A percentile compares a stretch with the other conserved stretches of the same genome.
Evolutionary conservation across 2,797 vertebrate species (phyloP).

Genomic region (Phrynocephalus vlangalii): DNA sequence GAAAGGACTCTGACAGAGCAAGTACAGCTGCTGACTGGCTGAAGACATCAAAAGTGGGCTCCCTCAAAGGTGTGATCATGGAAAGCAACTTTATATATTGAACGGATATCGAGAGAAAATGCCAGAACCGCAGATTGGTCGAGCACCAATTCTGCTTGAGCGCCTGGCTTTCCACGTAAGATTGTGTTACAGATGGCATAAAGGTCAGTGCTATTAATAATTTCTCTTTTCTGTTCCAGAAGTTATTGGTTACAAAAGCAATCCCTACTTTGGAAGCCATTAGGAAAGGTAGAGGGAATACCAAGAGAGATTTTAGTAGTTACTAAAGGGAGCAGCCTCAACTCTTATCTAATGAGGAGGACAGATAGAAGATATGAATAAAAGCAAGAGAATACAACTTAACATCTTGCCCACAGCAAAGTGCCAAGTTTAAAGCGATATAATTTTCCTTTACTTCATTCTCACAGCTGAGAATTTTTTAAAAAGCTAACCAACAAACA

Average conservation of each 20-base stretch:
- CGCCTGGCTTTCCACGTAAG: background rate
- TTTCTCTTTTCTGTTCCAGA: background rate
- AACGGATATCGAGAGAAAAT: background rate
- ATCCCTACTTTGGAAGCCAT: background rate
- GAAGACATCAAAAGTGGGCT: background rate
- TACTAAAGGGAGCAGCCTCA: background rate
- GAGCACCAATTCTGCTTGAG: background rate
- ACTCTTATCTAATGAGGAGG: background rate
- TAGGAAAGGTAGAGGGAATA: background rate
- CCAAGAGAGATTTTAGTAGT: background rate
- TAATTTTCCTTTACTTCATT: too few species aligned
- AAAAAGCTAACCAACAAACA: too few species aligned
- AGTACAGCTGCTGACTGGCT: background rate
- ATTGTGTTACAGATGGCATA: background rate
- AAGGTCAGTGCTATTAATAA: constrained; percentile 11
- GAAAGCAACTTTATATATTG: background rate
- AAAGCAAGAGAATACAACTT: background rate
- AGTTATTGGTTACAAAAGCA: background rate
- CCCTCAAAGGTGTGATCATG: background rate
- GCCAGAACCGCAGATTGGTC: background rate
- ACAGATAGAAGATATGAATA: background rate
- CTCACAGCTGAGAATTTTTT: too few species aligned
- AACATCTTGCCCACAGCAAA: too few species aligned
- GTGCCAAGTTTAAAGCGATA: too few species aligned
- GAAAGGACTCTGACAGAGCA: background rate